Base-by-base conservation (phyloP, 1,140 invertebrate species). In the Diachasmimorpha longicaudata region DNA sequence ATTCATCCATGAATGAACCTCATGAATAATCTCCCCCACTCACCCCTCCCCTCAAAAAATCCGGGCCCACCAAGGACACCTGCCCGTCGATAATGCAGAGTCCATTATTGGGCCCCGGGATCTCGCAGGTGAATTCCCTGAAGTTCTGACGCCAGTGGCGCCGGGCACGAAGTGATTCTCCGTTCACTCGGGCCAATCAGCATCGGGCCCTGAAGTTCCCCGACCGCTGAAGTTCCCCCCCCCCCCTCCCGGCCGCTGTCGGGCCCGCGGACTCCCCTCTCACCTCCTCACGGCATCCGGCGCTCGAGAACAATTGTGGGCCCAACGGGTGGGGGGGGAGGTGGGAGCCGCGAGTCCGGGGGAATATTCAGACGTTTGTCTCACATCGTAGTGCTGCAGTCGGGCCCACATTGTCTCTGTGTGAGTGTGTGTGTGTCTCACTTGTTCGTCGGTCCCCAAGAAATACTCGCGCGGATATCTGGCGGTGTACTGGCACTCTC, bases 401-500 rank as follows among this genome's bases (percentile, higher is more conserved):
- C 11, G 44, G 11, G 4, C 44, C 9, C 44, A 9, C 6, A 5
- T 48, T 14, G 46, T 14, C 10, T 48, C 46, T 4, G 9, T 11
- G 39, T 55, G 48, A 0, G 14, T 55, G 11, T 25, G 66, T 39
- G 19, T 68, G 66, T 37, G 19, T 48, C 39, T 44, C 25, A 11
- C 25, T 39, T 31, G 66, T 75, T 63, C 25, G 31, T 72, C 36
- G 46, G 31, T 6, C n/a, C 31, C 37, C 9, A 70, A 21, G 48
- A 58, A 37, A 37, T 55, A 68, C 36, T 63, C 4, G 44, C 68
- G 42, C 63, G 55, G 4, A 77, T 83, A 80, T 74, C 85, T 87
- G 82, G 83, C 84, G 81, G 85, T 23, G 16, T 55, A 16, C 19
- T 16, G 58, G 21, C 58, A 58, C 52, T 58, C 52, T 31, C 31